phyloP scores from a whole-genome alignment of 2,888 invertebrate genomes.

The Escarpia spicata region DNA sequence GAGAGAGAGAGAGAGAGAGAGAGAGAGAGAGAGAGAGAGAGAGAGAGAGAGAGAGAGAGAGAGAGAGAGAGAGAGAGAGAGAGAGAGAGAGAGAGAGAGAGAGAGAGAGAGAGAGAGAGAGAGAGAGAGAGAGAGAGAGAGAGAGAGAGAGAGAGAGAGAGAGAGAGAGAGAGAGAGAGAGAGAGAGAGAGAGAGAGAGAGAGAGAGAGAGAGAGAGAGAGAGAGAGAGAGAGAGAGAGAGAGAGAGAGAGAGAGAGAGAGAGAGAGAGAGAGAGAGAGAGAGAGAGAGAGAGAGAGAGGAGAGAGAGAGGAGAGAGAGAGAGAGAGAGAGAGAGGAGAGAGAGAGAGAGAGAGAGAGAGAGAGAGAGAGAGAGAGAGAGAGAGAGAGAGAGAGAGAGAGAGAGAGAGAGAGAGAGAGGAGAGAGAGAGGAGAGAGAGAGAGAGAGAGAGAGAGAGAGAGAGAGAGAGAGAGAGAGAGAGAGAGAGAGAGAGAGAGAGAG shows the following conservation, averaged over 20 bases:
- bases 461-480: slow-evolving; percentile 20
- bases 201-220: too few relatives aligned
- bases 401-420: slow-evolving; percentile 17
- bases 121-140: slow-evolving; percentile 20
- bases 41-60: not conserved
- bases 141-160: slow-evolving; percentile 20
- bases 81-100: slow-evolving; percentile 14
- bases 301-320: too few relatives aligned
- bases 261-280: too few relatives aligned
- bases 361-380: too few relatives aligned
- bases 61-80: slow-evolving; percentile 7
- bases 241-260: too few relatives aligned
- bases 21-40: not conserved
- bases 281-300: too few relatives aligned
- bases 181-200: too few relatives aligned
- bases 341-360: too few relatives aligned
- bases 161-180: too few relatives aligned
- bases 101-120: slow-evolving; percentile 21
- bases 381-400: slow-evolving; percentile 18
- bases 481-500: not conserved
- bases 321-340: too few relatives aligned
- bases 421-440: not conserved
- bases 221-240: too few relatives aligned
- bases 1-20: slow-evolving; percentile 20
- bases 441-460: slow-evolving; percentile 14